Base-by-base conservation (phyloP, 2,113 vertebrate genomes). In the Brachyistius frenatus region DNA sequence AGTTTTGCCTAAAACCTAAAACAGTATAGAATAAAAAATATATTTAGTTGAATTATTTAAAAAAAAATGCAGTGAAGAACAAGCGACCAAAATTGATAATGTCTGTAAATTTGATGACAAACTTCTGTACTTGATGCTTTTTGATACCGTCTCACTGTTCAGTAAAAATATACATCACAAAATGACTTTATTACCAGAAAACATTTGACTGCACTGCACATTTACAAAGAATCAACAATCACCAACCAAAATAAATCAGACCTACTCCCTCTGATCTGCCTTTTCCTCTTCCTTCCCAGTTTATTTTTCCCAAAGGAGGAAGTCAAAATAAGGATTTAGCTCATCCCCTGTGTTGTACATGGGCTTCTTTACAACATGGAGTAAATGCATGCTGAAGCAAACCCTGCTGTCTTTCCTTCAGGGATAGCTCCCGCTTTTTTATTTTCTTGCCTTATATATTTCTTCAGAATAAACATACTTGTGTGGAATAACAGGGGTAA, bases 251-350 rank as follows among this genome's bases (percentile, higher is more conserved):
- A 65, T 61, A 61, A 63, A 66, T 5, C 57, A 0, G 1, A 2
- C 49, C 9, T 1, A 7, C 64, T 36, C 33, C n/a, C 44, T 6
- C 36, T 35, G 56, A 58, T 41, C 41, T 66, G 16, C 23, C 71
- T 70, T 56, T 72, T 81, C 58, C 64, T 76, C 63, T 76, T 71
- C 79, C 72, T 65, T 16, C 56, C 16, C 10, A 46, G 47, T 75
- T 82, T 75, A 80, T 80, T 72, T 83, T 73, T 63, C 77, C 66
- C 44, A 32, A 30, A 80, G 68, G 68, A 78, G 58, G 78, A 71
- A 84, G 57, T 75, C 37, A 54, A 69, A 72, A 64, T 31, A 67
- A 81, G 15, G 56, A 69, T 16, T 7, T 4, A 6, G 35, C 15
- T 32, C 4, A 8, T n/a, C 8, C 39, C 56, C 15, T 30, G 33